Conservation (phyloP, 2,113 vertebrate genomes). For the Syngnathoides biaculeatus region DNA sequence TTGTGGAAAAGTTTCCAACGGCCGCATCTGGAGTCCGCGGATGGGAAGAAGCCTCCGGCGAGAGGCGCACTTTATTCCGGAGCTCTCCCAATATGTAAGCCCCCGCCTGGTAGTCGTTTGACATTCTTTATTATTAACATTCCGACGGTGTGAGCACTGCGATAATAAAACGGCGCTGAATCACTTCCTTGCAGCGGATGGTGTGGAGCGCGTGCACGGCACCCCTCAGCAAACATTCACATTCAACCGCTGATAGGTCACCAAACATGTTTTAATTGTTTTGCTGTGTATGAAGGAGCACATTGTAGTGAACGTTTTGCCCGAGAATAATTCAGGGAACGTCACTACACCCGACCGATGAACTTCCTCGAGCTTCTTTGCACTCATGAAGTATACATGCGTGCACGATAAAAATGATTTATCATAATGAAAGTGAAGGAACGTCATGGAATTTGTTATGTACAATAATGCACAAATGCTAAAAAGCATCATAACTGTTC, state of each 20-base stretch:
- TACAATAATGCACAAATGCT: not conserved
- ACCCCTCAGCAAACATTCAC: not conserved
- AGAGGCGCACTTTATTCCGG: conserved; percentile 38
- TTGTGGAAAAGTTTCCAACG: conserved; percentile 60
- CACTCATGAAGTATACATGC: not conserved
- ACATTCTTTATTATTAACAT: conserved; percentile 28
- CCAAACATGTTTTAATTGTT: not conserved
- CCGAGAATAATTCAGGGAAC: not conserved
- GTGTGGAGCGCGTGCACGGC: not conserved
- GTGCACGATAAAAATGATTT: not conserved
- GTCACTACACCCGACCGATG: not conserved
- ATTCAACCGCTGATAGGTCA: not conserved
- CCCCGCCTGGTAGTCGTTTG: not conserved
- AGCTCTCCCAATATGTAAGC: conserved; percentile 58
- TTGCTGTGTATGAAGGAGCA: not conserved
- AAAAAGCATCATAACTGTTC: not conserved
- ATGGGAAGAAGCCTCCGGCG: conserved; percentile 43
- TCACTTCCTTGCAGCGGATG: conserved; percentile 1
- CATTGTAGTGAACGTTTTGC: not conserved
- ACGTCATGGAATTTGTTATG: not conserved
- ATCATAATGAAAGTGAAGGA: not conserved
- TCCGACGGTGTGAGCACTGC: conserved; percentile 38
- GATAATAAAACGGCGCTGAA: conserved; percentile 35
- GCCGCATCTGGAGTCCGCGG: conserved; percentile 48
- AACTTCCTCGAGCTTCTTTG: not conserved